Conservation (phyloP, 2,888 invertebrate genomes). For the Euzetes globulus region DNA sequence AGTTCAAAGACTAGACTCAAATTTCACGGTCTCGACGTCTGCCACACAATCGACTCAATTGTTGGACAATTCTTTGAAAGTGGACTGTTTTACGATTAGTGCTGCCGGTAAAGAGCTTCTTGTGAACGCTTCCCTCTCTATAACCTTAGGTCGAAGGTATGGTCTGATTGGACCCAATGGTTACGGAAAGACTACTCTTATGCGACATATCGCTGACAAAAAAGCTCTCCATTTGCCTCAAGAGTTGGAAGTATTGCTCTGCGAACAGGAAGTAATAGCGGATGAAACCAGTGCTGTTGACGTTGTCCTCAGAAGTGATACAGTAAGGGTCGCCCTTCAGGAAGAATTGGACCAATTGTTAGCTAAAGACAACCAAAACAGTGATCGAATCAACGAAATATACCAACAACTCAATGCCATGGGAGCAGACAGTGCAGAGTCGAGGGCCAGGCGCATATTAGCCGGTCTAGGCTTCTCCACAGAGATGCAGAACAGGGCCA, state of each 20-base stretch:
- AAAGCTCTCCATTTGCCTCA: no score
- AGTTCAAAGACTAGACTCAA: conserved; percentile 28
- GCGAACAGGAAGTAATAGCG: conserved; percentile 96
- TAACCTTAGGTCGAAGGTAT: conserved; percentile 94
- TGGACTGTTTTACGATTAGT: conserved; percentile 91
- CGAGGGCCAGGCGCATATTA: conserved; percentile 85
- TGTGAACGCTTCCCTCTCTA: conserved; percentile 84
- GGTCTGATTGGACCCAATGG: conserved; percentile 97
- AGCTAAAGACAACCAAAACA: conserved; percentile 85
- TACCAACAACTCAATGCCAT: conserved; percentile 96
- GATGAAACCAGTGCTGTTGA: conserved; percentile 89
- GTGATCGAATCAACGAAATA: conserved; percentile 93
- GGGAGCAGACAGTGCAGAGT: conserved; percentile 88
- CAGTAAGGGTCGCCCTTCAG: conserved; percentile 79
- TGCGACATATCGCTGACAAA: conserved; percentile 81
- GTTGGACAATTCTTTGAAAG: conserved; percentile 40
- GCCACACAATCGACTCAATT: conserved; percentile 1
- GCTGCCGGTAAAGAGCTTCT: conserved; percentile 96
- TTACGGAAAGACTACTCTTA: conserved; percentile 91
- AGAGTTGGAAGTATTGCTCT: conserved; percentile 93
- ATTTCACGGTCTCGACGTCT: conserved; percentile 37
- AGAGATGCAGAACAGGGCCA: conserved; percentile 58
- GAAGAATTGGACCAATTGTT: conserved; percentile 76
- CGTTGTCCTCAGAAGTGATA: conserved; percentile 97
- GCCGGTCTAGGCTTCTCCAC: conserved; percentile 89